Base-by-base conservation (phyloP, 2,113 vertebrate genomes). In the Dipodomys merriami region DNA sequence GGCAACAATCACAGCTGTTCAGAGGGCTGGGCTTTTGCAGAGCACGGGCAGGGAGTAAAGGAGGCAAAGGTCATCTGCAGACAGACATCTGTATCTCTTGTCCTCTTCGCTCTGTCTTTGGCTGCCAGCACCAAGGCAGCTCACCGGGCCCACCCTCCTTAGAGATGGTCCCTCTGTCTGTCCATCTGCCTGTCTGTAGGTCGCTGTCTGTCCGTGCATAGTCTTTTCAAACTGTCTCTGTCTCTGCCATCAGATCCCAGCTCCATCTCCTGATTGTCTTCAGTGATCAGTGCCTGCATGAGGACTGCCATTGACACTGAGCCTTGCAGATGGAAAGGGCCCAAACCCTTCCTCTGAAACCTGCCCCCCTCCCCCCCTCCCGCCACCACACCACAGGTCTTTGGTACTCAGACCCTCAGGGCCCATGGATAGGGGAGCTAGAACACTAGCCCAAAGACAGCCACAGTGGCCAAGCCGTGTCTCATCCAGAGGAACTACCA, bases 201-300 rank as follows among this genome's bases (percentile, higher is more conserved):
- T 82, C 68, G 71, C 76, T 44, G 93, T 53, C 85, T 95, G 68
- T 73, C 73, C 76, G 72, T 33, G 4, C 16, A 5, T 25, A 62
- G 69, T 78, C 73, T 85, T 88, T 86, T 82, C 76, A 76, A 91
- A 65, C 79, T 44, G 60, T 29, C 88, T 94, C 90, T 91, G 39
- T 78, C 49, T 94, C 82, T 84, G 93, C 95, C 95, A 95, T 65
- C 0, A 22, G 94, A 95, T 94, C 94, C 71, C 72, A 29, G 85
- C 91, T 86, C 53, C 53, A 77, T 46, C 35, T 80, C 73, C 20
- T 62, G 77, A 82, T 96, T 95, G 96, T 95, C 91, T 96, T 83
- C 83, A 79, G 44, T 1, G 16, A 86, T 82, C 90, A 64, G 35
- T 2, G 82, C 86, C 65, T 81, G 39, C 46, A 5, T 15, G 49